Conservation (phyloP, 2,888 invertebrate genomes). For the Xestia c-nigrum region DNA sequence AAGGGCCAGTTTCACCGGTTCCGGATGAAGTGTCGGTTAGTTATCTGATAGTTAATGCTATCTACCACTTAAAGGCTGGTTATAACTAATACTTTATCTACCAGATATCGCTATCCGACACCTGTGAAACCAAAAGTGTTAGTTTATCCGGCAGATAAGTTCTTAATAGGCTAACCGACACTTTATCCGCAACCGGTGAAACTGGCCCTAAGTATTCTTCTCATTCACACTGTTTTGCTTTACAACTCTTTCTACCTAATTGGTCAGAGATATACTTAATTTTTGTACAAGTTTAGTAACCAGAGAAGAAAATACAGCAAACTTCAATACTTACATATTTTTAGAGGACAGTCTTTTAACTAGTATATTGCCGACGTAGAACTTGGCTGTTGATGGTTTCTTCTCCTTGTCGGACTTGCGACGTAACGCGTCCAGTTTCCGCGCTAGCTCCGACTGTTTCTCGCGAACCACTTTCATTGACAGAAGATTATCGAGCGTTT, state of each 20-base stretch:
- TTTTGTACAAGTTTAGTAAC: background rate
- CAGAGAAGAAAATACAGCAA: background rate
- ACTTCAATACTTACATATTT: constrained; percentile 71
- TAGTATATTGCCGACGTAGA: constrained; percentile 89
- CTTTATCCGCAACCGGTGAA: too few relatives aligned
- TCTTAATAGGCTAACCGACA: too few relatives aligned
- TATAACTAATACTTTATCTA: too few relatives aligned
- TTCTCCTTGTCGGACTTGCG: constrained; percentile 96
- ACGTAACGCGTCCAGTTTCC: constrained; percentile 95
- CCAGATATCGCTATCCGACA: too few relatives aligned
- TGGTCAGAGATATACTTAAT: background rate
- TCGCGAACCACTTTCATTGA: constrained; percentile 96
- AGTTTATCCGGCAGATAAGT: too few relatives aligned
- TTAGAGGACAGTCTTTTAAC: constrained; percentile 75
- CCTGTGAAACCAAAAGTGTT: too few relatives aligned
- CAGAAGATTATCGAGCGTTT: constrained; percentile 94
- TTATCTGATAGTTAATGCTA: too few relatives aligned
- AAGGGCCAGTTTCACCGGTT: too few relatives aligned
- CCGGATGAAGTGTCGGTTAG: too few relatives aligned
- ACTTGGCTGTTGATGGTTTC: constrained; percentile 92
- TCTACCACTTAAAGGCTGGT: too few relatives aligned
- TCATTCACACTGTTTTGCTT: too few relatives aligned
- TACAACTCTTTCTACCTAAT: background rate
- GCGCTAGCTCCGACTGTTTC: constrained; percentile 95
- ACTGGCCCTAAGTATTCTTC: too few relatives aligned